Evolutionary conservation across 2,113 vertebrate species (phyloP).

Genomic region (Arothron firmamentum): DNA sequence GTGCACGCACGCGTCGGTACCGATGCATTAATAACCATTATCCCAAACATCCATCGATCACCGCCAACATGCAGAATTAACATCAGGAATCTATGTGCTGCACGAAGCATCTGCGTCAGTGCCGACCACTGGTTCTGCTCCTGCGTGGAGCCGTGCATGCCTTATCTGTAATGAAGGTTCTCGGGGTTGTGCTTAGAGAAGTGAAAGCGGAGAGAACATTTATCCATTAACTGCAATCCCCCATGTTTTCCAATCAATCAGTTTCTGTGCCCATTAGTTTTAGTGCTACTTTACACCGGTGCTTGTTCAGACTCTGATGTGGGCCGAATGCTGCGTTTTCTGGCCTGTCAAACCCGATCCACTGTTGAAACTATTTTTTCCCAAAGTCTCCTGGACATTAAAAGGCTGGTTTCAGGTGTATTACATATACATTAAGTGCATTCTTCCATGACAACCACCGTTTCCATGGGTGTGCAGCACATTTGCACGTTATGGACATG

Average conservation of each 20-base stretch:
- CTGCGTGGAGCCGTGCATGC: constrained; percentile 17
- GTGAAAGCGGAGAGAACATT: constrained; percentile 13
- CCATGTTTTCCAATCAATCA: constrained; percentile 19
- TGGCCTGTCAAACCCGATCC: no score
- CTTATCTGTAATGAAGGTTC: constrained; percentile 7
- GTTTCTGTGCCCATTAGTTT: constrained; percentile 7
- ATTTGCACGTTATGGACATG: no score
- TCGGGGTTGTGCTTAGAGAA: constrained; percentile 8
- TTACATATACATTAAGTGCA: no score
- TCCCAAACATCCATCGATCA: constrained; percentile 63
- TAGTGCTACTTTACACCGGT: background rate
- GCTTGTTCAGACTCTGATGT: background rate
- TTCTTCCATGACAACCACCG: no score
- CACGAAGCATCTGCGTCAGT: constrained; percentile 1
- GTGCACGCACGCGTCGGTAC: constrained; percentile 12
- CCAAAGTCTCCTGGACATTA: no score
- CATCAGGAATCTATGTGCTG: constrained; percentile 32
- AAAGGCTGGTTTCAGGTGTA: no score
- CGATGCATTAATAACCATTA: constrained; percentile 73
- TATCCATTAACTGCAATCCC: constrained; percentile 13
- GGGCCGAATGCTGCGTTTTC: no score
- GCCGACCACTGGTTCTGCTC: background rate
- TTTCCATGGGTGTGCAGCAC: no score
- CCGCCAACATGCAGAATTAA: constrained; percentile 59
- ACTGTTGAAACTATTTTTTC: no score